These are phyloP conservation scores for Caranx melampygus DNA, from an alignment of 2,113 vertebrate species.

Conservation along the genomic window DNA sequence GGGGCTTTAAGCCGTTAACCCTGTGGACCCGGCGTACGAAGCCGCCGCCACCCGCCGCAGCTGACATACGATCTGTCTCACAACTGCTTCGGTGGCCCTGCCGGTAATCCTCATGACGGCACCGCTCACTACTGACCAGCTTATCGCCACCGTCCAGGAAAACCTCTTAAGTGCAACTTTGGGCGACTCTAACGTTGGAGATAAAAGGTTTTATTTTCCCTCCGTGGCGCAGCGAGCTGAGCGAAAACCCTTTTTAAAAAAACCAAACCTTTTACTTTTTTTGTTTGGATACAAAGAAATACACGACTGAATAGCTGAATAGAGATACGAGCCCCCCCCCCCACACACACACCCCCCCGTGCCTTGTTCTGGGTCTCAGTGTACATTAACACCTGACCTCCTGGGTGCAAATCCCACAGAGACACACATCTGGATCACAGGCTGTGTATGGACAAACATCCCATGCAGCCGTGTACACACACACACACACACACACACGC, in stretches of 20 bases:
- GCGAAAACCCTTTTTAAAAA: too few relatives aligned
- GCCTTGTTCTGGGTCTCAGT: background rate
- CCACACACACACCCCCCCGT: too few relatives aligned
- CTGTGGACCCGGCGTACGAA: background rate
- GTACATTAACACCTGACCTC: slow-evolving; percentile 23
- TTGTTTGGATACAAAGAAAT: background rate
- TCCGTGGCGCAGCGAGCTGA: background rate
- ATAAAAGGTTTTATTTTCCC: slow-evolving; percentile 17
- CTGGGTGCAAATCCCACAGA: slow-evolving; percentile 37
- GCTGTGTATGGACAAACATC: background rate
- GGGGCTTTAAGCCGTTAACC: slow-evolving; percentile 55
- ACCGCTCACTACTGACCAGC: background rate
- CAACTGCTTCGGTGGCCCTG: background rate
- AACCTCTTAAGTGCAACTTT: slow-evolving; percentile 27
- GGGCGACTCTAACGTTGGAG: background rate
- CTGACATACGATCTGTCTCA: slow-evolving; percentile 21
- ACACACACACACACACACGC: background rate
- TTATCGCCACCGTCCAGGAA: slow-evolving; percentile 15
- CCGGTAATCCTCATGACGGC: slow-evolving; percentile 38
- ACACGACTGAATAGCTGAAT: too few relatives aligned
- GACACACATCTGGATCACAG: slow-evolving; percentile 29
- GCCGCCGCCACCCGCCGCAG: background rate
- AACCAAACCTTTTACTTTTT: background rate
- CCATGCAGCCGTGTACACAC: background rate
- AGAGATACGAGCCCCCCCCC: background rate